Conservation (phyloP, 2,113 vertebrate species). For the Sus scrofa region DNA sequence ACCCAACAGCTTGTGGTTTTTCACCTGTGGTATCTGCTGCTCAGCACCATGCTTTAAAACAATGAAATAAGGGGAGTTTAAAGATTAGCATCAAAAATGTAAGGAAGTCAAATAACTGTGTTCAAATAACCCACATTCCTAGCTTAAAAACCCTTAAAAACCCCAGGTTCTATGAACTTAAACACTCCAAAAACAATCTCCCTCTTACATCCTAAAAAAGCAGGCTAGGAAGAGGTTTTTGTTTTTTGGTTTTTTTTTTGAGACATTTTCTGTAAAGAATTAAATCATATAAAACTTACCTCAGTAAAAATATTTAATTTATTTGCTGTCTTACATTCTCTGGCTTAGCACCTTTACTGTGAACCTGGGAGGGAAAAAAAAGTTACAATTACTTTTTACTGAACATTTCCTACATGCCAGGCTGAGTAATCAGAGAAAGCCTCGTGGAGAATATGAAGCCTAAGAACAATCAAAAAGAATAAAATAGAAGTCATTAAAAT, state of each 20-base stretch:
- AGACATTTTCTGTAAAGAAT: background rate
- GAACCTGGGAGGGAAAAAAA: conserved; percentile 39
- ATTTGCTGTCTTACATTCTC: conserved; percentile 75
- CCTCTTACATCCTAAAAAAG: background rate
- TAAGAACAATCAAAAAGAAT: background rate
- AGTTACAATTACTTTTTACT: conserved; percentile 59
- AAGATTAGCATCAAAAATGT: background rate
- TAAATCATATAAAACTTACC: conserved; percentile 73
- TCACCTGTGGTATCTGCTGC: background rate
- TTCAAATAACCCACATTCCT: background rate
- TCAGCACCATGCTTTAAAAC: background rate
- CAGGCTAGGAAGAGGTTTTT: background rate
- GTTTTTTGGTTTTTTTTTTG: too few species aligned
- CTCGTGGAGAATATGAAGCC: background rate
- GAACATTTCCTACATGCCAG: background rate
- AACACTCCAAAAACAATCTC: background rate
- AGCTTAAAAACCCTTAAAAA: background rate
- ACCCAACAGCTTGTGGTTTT: background rate
- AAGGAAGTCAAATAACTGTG: background rate
- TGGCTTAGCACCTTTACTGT: conserved; percentile 86
- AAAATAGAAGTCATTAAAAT: conserved; percentile 1
- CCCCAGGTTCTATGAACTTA: background rate
- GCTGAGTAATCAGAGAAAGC: background rate
- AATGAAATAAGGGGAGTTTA: background rate
- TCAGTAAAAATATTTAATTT: conserved; percentile 71